Conservation (phyloP, 2,888 invertebrate species). For the Apodemia mormo region DNA sequence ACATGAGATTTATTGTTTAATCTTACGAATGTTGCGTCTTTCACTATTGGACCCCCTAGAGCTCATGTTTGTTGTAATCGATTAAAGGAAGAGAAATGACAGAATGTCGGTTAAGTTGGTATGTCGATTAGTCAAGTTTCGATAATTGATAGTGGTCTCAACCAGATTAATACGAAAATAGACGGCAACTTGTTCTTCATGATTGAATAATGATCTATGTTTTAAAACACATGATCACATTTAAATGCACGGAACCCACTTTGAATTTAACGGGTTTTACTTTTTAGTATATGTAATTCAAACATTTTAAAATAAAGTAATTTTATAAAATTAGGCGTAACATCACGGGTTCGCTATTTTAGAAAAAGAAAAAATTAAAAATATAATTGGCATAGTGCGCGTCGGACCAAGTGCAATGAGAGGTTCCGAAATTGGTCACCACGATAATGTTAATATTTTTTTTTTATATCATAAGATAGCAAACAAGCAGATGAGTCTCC, state of each 20-base stretch:
- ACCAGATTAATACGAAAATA: slow-evolving; percentile 71
- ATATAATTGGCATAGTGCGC: too few relatives aligned
- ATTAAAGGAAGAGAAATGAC: slow-evolving; percentile 80
- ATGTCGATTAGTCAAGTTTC: slow-evolving; percentile 75
- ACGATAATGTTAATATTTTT: too few relatives aligned
- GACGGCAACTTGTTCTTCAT: slow-evolving; percentile 37
- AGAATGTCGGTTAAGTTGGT: slow-evolving; percentile 72
- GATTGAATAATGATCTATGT: slow-evolving; percentile 39
- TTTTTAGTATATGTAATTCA: too few relatives aligned
- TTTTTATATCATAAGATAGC: too few relatives aligned
- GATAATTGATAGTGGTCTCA: slow-evolving; percentile 76
- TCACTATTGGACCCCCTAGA: slow-evolving; percentile 69
- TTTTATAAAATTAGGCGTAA: too few relatives aligned
- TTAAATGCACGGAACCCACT: background rate
- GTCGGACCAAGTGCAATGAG: too few relatives aligned
- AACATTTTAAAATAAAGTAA: too few relatives aligned
- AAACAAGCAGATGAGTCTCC: too few relatives aligned
- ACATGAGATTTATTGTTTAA: slow-evolving; percentile 64
- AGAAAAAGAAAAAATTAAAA: too few relatives aligned
- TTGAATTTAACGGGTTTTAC: background rate
- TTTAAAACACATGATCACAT: slow-evolving; percentile 30
- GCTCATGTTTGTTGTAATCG: slow-evolving; percentile 77
- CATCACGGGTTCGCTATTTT: too few relatives aligned
- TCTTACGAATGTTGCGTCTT: slow-evolving; percentile 55
- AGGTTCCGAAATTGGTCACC: too few relatives aligned